phyloP scores from a whole-genome alignment of 2,797 vertebrate genomes.

The Acropternis orthonyx region DNA sequence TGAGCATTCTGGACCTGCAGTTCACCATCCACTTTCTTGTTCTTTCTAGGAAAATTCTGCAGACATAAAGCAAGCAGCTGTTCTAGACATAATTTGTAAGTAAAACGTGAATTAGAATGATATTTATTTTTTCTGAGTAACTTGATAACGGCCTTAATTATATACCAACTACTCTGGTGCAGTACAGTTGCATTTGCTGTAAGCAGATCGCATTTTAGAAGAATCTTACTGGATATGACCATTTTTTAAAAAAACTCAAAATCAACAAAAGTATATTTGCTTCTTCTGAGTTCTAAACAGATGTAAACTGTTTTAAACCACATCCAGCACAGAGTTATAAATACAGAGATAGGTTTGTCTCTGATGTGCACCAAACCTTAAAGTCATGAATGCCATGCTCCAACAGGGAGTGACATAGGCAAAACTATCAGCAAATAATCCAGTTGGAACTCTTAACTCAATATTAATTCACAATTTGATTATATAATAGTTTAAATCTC shows the following conservation, averaged over 20 bases:
- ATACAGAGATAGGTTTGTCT: background rate
- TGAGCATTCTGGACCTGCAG: background rate
- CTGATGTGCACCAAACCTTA: background rate
- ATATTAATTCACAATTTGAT: background rate
- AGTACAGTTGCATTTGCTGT: background rate
- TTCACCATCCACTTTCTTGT: background rate
- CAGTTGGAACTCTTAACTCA: background rate
- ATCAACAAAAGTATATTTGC: background rate
- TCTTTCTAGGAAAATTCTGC: slow-evolving; percentile 80
- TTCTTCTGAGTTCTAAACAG: background rate
- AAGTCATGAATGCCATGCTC: background rate
- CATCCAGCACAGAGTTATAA: background rate
- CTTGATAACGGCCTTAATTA: background rate
- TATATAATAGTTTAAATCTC: background rate
- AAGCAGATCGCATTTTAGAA: background rate
- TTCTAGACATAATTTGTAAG: slow-evolving; percentile 91
- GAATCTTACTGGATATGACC: background rate
- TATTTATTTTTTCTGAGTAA: background rate
- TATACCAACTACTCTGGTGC: background rate
- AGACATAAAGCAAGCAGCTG: slow-evolving; percentile 79
- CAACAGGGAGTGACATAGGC: background rate
- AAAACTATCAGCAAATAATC: background rate
- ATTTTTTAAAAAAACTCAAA: background rate
- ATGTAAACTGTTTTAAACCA: background rate
- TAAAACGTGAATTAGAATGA: slow-evolving; percentile 4